A percentile compares a stretch with the other conserved stretches of the same genome.
Evolutionary conservation across 2,797 vertebrate species (phyloP).

Genomic region (Euthynnus affinis): DNA sequence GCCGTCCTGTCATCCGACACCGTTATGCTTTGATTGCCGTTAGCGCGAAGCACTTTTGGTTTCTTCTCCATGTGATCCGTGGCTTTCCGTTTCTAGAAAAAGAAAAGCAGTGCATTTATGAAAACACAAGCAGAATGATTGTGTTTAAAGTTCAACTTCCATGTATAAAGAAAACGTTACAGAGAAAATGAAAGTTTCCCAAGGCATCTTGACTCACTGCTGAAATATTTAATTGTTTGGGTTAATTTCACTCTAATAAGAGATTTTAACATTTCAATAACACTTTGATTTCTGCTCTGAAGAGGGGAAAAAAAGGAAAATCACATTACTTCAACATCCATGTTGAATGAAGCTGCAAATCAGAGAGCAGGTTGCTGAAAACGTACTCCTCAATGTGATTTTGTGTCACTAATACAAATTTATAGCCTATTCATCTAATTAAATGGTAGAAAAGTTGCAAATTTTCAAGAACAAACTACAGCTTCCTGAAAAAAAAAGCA

Average conservation of each 20-base stretch:
- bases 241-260: background rate
- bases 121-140: background rate
- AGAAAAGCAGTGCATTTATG: background rate
- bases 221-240: background rate
- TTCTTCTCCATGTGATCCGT: constrained; percentile 51
- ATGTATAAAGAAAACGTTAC: too few species aligned
- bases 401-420: background rate
- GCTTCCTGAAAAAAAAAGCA: too few species aligned
- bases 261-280: too few species aligned
- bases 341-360: background rate
- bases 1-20: constrained; percentile 8
- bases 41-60: constrained; percentile 61
- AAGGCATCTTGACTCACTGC: background rate
- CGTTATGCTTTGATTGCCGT: background rate
- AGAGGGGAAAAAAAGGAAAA: background rate
- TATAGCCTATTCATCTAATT: background rate
- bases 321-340: background rate
- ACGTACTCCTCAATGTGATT: background rate
- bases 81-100: constrained; percentile 79
- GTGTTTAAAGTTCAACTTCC: background rate
- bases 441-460: background rate
- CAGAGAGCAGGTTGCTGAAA: too few species aligned
- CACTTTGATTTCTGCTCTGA: background rate
- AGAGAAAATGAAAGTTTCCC: too few species aligned
- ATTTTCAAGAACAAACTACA: background rate